Evolutionary conservation across 2,888 invertebrate genomes (phyloP), one percentile per base, ranked within the genome.

Genomic region (Bursaphelenchus okinawaensis): DNA sequence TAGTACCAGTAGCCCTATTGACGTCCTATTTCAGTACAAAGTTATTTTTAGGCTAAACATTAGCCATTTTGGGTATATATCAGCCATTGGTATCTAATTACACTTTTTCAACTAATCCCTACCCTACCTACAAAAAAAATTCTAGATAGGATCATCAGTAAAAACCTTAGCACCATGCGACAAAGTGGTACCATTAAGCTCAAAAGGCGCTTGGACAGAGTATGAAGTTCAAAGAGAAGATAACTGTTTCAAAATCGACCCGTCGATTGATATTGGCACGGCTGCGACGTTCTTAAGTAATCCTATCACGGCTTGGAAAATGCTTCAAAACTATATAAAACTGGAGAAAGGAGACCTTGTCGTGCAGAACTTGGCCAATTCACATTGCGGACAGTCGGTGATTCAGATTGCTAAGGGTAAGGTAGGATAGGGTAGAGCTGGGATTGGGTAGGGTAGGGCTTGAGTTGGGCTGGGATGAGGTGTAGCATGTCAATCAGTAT

Each of bases 281-380:
- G 52, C 12, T 6, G 63, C 63, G n/a, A 64, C 54, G n/a, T 16
- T 40, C 16, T n/a, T 88, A 0, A 92, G 94, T 0, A 96, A 96
- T 84, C 93, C 95, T 0, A 90, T 91, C 76, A 94, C 95, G 0
- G 95, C 96, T 0, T 95, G 90, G 79, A 88, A 94, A 83, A 92
- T 96, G 93, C 84, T 98, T 3, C 88, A 88, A 77, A 93, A 95
- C 84, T 96, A 91, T 84, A 88, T 87, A 7, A 55, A 72, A 3
- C 69, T 85, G 28, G 26, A 29, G n/a, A 31, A 23, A 9, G 72
- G 69, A 27, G 76, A 74, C 83, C 88, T 89, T 9, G 87, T 96
- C 0, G 89, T 95, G 75, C 95, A 96, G 85, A 96, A 95, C 85
- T 93, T 92, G 56, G 93, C 91, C 0, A 96, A 95, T 83, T 93